These are phyloP conservation scores for Python bivittatus DNA, from an alignment of 2,113 vertebrate genomes.

Conservation along the genomic window DNA sequence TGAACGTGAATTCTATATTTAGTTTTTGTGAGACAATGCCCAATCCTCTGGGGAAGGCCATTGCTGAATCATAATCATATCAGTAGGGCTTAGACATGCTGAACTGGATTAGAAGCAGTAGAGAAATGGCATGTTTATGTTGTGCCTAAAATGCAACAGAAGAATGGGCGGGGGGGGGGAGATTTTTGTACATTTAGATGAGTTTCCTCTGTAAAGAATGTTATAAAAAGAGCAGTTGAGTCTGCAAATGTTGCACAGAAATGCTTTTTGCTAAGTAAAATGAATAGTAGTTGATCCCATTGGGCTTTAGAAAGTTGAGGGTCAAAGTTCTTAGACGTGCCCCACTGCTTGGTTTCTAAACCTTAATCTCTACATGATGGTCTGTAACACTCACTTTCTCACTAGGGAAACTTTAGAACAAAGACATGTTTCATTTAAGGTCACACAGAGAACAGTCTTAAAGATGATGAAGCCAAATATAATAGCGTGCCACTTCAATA, in stretches of 20 bases:
- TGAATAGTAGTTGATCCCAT: constrained; percentile 2
- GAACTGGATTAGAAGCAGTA: background rate
- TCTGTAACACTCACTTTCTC: constrained; percentile 9
- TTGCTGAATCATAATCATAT: background rate
- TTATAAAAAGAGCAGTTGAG: accelerated
- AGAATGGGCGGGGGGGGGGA: too few species aligned
- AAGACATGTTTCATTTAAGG: constrained; percentile 24
- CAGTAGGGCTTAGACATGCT: background rate
- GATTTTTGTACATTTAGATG: background rate
- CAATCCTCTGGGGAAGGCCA: background rate
- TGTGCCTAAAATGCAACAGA: background rate
- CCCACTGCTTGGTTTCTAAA: constrained; percentile 7
- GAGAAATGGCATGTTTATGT: background rate
- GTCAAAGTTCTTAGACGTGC: background rate
- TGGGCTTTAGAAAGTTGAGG: background rate
- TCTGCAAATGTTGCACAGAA: constrained; percentile 7
- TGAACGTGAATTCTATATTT: background rate
- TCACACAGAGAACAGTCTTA: background rate
- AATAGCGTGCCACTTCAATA: constrained; percentile 17
- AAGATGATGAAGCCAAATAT: constrained; percentile 20
- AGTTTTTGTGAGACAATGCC: background rate
- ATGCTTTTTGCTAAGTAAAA: constrained; percentile 6
- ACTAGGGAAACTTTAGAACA: background rate
- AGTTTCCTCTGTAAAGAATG: background rate
- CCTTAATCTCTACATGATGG: constrained; percentile 23